These are phyloP conservation scores for Arbacia lixula DNA, from an alignment of 53 echinoderm and acorn worm species.

Conservation along the genomic window DNA sequence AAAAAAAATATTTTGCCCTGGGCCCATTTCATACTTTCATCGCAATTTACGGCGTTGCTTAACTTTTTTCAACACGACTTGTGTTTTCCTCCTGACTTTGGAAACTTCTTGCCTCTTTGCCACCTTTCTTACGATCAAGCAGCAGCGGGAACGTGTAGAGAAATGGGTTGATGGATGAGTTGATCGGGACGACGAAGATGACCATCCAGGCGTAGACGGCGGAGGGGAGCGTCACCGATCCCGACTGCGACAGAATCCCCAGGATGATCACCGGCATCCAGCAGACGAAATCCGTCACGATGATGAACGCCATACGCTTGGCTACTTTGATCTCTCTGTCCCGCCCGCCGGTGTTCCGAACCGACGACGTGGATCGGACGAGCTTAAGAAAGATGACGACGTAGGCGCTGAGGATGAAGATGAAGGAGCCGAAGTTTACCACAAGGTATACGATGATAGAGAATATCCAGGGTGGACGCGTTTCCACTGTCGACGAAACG, in stretches of 20 bases:
- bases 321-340: conserved; percentile 61
- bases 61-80: no score
- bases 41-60: no score
- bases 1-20: no score
- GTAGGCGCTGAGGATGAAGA: conserved; percentile 53
- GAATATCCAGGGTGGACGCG: conserved; percentile 57
- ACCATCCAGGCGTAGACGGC: conserved; percentile 53
- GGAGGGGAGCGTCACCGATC: conserved; percentile 36
- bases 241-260: conserved; percentile 69
- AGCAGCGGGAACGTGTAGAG: background rate
- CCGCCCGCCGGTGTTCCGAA: background rate
- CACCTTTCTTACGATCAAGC: background rate
- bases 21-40: no score
- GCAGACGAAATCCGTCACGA: conserved; percentile 60
- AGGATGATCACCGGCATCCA: conserved; percentile 77
- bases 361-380: conserved; percentile 15
- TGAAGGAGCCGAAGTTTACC: conserved; percentile 56
- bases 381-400: conserved; percentile 58
- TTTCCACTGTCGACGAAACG: background rate
- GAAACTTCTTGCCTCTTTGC: no score
- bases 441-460: conserved; percentile 59
- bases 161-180: conserved; percentile 21
- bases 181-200: conserved; percentile 24
- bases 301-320: conserved; percentile 49
- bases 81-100: no score